Evolutionary conservation across 2,797 vertebrate genomes (phyloP).

Genomic region (Molossus molossus): DNA sequence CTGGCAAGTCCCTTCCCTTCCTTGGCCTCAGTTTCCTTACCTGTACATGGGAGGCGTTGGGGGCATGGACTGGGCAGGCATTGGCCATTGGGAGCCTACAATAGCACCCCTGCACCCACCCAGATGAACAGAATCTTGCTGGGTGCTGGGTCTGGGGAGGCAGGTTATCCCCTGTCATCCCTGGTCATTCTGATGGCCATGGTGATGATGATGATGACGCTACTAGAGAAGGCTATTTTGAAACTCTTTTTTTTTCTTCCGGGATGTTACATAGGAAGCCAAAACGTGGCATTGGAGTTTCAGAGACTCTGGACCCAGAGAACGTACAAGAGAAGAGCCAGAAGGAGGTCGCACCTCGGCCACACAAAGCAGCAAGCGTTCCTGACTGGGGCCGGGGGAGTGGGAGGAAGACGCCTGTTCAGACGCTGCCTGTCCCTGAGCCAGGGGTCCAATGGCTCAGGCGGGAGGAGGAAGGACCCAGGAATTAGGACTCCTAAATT

Average conservation of each 20-base stretch:
- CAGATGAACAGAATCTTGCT: background rate
- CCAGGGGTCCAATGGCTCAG: background rate
- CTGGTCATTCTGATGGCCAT: rapidly evolving
- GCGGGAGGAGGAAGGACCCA: background rate
- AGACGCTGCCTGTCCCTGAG: background rate
- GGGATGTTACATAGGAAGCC: background rate
- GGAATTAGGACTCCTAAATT: background rate
- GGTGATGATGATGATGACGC: no score
- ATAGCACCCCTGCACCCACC: background rate
- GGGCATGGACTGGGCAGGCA: background rate
- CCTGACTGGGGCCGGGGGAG: background rate
- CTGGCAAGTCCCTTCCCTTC: background rate
- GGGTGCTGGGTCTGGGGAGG: background rate
- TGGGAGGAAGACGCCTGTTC: background rate
- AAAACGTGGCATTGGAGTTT: background rate
- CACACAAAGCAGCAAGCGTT: background rate
- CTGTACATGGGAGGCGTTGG: no score
- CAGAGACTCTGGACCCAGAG: background rate
- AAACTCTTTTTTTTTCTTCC: background rate
- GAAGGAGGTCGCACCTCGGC: background rate
- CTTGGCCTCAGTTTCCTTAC: conserved; percentile 10
- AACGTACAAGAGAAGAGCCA: background rate
- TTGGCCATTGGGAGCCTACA: background rate
- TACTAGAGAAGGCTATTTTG: background rate
- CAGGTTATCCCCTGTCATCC: background rate